Base-by-base conservation (phyloP, 2,797 vertebrate species). In the Martes flavigula region DNA sequence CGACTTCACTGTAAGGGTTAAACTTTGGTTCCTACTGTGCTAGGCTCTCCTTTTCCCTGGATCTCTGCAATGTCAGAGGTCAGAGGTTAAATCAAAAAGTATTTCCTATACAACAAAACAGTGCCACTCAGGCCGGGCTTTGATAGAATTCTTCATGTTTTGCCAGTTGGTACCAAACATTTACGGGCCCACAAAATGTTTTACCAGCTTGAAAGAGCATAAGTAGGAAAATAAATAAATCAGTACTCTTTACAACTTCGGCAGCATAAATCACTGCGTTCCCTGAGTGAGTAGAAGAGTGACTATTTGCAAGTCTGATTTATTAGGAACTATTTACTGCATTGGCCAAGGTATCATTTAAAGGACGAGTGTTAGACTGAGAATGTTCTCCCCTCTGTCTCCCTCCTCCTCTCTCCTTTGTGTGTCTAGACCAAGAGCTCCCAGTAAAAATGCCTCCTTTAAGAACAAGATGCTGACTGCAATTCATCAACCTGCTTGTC, bases 121-220 rank as follows among this genome's bases (percentile, higher is more conserved):
- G 79, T 68, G 56, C 73, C 88, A 75, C 88, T 94, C 54, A 27
- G 60, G 90, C 62, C 3, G 43, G 73, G 25, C 94, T 97, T 87
- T 81, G 95, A 94, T 95, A 97, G 12, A 77, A 75, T 79, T 94
- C 83, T 94, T 84, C 23, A n/a, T 62, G 95, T 97, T 95, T 92
- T 92, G 91, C 95, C 92, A 95, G 73, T 98, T 87, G 85, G 90
- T 96, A 95, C 93, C 94, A 81, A 97, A 97, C 90, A 92, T 96
- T 97, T 96, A 96, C 79, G 93, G 95, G 89, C 79, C 88, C 90
- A 72, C 97, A 98, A 97, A 98, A 97, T 96, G 94, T 96, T 98
- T 97, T 95, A 96, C 92, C 96, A 97, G 92, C 96, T 96, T 93
- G 91, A 95, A 96, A 93, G 97, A 92, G 62, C 90, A 1, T 92